Evolutionary conservation across 1,140 invertebrate genomes (phyloP).

Genomic region (Cecropterus lyciades): DNA sequence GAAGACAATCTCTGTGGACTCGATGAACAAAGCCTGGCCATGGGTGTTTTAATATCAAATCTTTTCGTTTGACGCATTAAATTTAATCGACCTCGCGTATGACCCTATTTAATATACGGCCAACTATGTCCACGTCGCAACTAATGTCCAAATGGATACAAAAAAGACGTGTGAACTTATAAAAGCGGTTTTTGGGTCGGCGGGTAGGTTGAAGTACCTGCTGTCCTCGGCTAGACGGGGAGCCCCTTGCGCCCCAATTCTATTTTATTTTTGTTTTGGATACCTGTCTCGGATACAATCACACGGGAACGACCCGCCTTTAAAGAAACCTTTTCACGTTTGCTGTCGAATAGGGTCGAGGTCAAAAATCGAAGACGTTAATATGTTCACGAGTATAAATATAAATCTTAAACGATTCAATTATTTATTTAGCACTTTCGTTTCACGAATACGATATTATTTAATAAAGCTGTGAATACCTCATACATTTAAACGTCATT

Average conservation of each 20-base stretch:
- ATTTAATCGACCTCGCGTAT: conserved; percentile 32
- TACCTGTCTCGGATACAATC: conserved; percentile 68
- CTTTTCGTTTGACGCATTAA: conserved; percentile 21
- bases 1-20: conserved; percentile 77
- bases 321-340: conserved; percentile 16
- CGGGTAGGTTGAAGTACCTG: conserved; percentile 68
- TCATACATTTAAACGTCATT: no score
- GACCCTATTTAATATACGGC: conserved; percentile 57
- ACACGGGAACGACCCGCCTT: conserved; percentile 60
- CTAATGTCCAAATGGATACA: conserved; percentile 8
- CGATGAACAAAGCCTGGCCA: conserved; percentile 62
- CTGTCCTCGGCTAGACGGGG: conserved; percentile 52
- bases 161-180: conserved; percentile 55
- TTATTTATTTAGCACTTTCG: no score
- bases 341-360: conserved; percentile 40
- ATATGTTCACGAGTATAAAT: neutral
- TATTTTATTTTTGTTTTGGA: conserved; percentile 55
- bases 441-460: no score
- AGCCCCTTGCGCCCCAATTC: conserved; percentile 61
- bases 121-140: conserved; percentile 41
- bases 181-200: conserved; percentile 50
- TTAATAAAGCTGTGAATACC: no score
- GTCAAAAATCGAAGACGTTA: conserved; percentile 41
- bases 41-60: conserved; percentile 49
- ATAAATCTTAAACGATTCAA: neutral